A percentile compares a stretch with the other conserved stretches of the same genome.
Evolutionary conservation across 2,888 invertebrate species (phyloP).

Genomic region (Agrochola macilenta): DNA sequence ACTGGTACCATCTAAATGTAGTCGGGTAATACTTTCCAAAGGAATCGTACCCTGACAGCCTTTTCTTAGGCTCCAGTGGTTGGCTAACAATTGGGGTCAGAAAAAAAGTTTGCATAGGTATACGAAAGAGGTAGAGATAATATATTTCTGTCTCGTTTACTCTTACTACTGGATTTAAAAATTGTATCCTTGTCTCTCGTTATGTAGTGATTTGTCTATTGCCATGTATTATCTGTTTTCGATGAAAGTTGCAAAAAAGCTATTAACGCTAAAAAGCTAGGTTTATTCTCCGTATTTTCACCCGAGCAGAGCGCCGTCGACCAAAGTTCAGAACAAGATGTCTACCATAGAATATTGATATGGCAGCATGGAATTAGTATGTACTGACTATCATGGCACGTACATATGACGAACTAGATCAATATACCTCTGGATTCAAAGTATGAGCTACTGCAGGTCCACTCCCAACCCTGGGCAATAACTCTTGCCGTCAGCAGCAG

Average conservation of each 20-base stretch:
- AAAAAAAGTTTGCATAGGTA: background rate
- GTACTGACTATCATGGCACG: no score
- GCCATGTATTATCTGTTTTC: no score
- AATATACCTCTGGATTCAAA: background rate
- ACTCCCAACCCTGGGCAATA: conserved; percentile 30
- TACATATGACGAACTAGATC: background rate
- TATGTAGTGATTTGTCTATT: no score
- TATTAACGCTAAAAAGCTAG: no score
- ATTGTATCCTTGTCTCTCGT: background rate
- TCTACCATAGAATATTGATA: no score
- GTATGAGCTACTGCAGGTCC: conserved; percentile 4
- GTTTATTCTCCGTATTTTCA: no score
- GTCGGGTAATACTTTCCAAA: background rate
- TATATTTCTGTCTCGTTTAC: background rate
- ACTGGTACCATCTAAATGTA: no score
- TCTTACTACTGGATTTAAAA: background rate
- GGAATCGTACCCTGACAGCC: background rate
- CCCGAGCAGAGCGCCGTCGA: no score
- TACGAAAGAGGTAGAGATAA: background rate
- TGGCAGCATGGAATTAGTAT: no score
- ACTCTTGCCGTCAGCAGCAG: conserved; percentile 52
- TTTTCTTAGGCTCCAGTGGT: background rate
- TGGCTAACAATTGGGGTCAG: background rate
- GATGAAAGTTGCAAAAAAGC: no score
- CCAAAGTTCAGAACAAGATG: no score